Conservation (phyloP, 1,140 invertebrate genomes). For the Orussus abietinus region DNA sequence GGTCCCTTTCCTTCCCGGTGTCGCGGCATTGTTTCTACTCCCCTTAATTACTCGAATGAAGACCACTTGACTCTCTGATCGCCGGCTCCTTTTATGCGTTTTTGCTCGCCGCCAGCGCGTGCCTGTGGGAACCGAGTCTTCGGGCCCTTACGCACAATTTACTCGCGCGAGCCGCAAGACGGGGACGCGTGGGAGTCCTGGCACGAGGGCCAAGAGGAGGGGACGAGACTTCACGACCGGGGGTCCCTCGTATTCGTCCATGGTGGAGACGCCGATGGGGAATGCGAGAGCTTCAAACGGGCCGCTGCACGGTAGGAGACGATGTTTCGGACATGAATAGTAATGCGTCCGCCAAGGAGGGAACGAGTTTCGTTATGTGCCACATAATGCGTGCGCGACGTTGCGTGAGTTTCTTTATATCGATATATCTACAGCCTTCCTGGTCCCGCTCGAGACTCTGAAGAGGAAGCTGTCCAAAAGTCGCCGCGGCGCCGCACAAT, state of each 20-base stretch:
- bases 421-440: no score
- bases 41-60: constrained; percentile 39
- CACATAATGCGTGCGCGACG: not conserved
- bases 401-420: no score
- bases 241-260: not conserved
- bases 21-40: constrained; percentile 23
- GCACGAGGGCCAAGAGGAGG: constrained; percentile 17
- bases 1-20: no score
- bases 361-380: constrained; percentile 33
- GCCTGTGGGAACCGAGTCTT: constrained; percentile 3
- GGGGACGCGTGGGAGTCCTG: constrained; percentile 16
- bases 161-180: not conserved
- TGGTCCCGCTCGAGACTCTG: no score
- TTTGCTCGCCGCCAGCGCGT: constrained; percentile 24
- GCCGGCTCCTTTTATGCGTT: no score
- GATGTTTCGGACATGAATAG: constrained; percentile 30
- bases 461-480: no score
- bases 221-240: not conserved
- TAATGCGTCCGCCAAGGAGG: constrained; percentile 27
- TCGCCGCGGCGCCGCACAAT: no score
- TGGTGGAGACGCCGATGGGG: constrained; percentile 14
- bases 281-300: constrained; percentile 33
- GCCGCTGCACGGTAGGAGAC: constrained; percentile 32
- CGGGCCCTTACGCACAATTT: not conserved
- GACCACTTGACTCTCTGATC: constrained; percentile 34